Evolutionary conservation across 2,797 vertebrate species (phyloP).

Genomic region (Miichthys miiuy): DNA sequence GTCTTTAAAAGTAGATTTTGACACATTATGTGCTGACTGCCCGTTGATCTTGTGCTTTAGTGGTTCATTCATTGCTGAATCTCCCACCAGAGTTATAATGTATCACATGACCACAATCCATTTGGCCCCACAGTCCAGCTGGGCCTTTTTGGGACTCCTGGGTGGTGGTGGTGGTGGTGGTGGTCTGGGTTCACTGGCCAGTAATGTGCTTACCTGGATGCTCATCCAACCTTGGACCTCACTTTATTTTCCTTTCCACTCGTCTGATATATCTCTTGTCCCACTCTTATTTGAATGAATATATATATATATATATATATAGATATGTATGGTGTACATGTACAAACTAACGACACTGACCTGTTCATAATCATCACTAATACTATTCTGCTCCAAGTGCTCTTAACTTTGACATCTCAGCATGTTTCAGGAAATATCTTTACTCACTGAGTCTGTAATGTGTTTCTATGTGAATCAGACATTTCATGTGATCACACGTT

Average conservation of each 20-base stretch:
- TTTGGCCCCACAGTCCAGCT: background rate
- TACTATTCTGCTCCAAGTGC: slow-evolving; percentile 64
- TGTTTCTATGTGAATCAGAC: slow-evolving; percentile 7
- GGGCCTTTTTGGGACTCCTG: background rate
- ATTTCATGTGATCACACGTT: slow-evolving; percentile 1
- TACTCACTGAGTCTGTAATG: slow-evolving; percentile 17
- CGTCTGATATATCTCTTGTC: background rate
- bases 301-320: too few species aligned
- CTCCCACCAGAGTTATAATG: background rate
- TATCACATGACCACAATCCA: background rate
- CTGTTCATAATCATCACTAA: slow-evolving; percentile 23
- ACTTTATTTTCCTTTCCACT: background rate
- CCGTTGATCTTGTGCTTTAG: background rate
- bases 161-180: too few species aligned
- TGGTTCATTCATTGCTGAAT: background rate
- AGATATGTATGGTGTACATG: background rate
- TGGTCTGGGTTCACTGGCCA: background rate
- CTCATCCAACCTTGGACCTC: background rate
- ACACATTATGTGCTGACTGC: background rate
- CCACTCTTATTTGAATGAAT: background rate
- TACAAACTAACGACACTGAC: slow-evolving; percentile 22
- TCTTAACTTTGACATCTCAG: slow-evolving; percentile 61
- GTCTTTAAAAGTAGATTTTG: background rate
- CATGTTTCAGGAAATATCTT: slow-evolving; percentile 53
- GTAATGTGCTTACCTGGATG: background rate